Conservation (phyloP, 1,140 invertebrate genomes). For the Idris sp. region DNA sequence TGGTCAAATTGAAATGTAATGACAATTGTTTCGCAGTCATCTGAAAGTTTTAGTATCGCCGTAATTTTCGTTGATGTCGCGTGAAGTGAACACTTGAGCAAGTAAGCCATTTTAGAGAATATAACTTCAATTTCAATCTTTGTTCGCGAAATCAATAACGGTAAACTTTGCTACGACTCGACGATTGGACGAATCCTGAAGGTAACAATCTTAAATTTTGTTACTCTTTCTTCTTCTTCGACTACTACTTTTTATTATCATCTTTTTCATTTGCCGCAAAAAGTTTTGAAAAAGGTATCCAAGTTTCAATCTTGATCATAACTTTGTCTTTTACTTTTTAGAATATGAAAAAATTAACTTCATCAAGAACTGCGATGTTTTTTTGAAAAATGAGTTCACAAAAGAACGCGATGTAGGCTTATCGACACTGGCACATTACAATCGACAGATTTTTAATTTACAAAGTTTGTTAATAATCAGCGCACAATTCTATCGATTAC, state of each 20-base stretch:
- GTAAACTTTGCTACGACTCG: constrained; percentile 22
- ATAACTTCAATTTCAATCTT: constrained; percentile 42
- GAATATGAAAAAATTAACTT: constrained; percentile 4
- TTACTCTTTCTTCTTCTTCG: neutral
- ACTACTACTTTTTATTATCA: neutral
- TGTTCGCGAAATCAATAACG: constrained; percentile 37
- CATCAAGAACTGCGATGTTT: too few relatives aligned
- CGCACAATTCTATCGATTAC: too few relatives aligned
- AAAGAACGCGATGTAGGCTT: too few relatives aligned
- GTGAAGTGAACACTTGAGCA: constrained; percentile 13
- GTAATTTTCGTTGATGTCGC: constrained; percentile 38
- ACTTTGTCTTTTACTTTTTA: constrained; percentile 14
- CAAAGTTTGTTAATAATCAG: too few relatives aligned
- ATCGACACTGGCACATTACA: too few relatives aligned
- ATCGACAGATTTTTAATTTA: too few relatives aligned
- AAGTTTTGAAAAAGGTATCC: constrained; percentile 20
- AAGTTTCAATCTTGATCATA: constrained; percentile 37
- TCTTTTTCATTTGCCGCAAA: constrained; percentile 12
- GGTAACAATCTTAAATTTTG: constrained; percentile 14
- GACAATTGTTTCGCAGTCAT: constrained; percentile 33
- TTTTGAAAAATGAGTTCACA: too few relatives aligned
- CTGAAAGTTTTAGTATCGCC: constrained; percentile 36
- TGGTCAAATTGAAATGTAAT: constrained; percentile 33
- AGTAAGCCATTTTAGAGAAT: constrained; percentile 36
- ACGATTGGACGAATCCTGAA: constrained; percentile 5